Base-by-base conservation (phyloP, 2,113 vertebrate genomes). In the Aepyceros melampus region DNA sequence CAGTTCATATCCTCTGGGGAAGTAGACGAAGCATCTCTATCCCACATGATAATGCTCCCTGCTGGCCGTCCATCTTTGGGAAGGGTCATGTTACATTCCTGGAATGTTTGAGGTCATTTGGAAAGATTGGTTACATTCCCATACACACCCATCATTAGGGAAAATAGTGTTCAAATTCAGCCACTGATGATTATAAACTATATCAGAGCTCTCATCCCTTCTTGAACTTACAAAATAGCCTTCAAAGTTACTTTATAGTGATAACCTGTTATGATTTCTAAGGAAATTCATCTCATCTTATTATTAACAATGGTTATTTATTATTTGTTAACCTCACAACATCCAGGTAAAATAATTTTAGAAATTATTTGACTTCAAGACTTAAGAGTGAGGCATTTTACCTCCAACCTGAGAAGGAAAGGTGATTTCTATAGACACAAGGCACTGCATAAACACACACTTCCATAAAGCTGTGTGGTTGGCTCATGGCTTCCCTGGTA, bases 11-110 rank as follows among this genome's bases (percentile, higher is more conserved):
- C 10, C 79, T 53, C 96, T 94, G 27, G 95, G 76, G 60, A 96
- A 95, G 43, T n/a, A 64, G 47, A 47, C 29, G 45, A 88, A 92
- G 76, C 67, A 31, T 36, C n/a, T 23, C 89, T 82, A 60, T 71
- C n/a, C 60, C 85, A 60, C 62, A 31, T 81, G 36, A 31, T 45
- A 86, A 96, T 45, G 56, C 9, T 95, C 79, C 64, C 84, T 90
- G 64, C 74, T 67, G 87, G 40, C 11, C n/a, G 31, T 56, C 15
- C 47, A 90, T 96, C 92, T 82, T 96, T 94, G 92, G 56, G 83
- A 95, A 94, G 87, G 43, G 51, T 87, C 49, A 53, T 7, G 56
- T 12, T 45, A 13, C 58, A 96, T 96, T 97, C 95, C 87, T 97
- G 82, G 19, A 76, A 94, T 96, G 33, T 82, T 95, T 94, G 79